A percentile compares a stretch with the other conserved stretches of the same genome.
Evolutionary conservation across 2,888 invertebrate species (phyloP).

Genomic region (Agrochola litura): DNA sequence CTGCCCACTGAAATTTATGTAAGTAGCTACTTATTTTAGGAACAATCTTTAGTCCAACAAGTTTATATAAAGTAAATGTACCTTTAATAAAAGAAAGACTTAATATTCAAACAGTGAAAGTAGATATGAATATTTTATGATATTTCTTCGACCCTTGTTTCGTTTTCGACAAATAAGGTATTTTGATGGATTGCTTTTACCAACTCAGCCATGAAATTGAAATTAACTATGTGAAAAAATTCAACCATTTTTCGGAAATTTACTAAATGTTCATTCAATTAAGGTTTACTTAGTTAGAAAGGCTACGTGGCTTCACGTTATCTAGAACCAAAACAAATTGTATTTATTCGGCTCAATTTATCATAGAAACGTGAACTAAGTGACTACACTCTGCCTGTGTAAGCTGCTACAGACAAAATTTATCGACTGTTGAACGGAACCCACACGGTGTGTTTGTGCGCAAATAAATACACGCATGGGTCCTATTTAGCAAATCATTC

Average conservation of each 20-base stretch:
- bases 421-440: conserved; percentile 33
- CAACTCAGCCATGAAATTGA: conserved; percentile 49
- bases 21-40: conserved; percentile 7
- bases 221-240: conserved; percentile 43
- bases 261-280: conserved; percentile 12
- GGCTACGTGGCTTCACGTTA: not conserved
- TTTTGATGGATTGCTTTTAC: conserved; percentile 53
- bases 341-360: not conserved
- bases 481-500: conserved; percentile 47
- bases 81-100: conserved; percentile 35
- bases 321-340: not conserved
- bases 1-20: conserved; percentile 11
- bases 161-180: conserved; percentile 56
- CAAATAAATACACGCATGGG: conserved; percentile 48
- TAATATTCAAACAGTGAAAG: conserved; percentile 44
- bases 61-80: conserved; percentile 12
- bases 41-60: conserved; percentile 15
- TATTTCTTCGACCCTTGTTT: conserved; percentile 55
- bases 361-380: conserved; percentile 12
- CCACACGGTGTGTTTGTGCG: conserved; percentile 38
- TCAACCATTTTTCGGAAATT: not conserved
- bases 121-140: conserved; percentile 54
- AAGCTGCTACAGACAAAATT: conserved; percentile 33
- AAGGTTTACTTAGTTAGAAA: not conserved
- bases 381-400: not conserved